A percentile compares a stretch with the other conserved stretches of the same genome.
These are phyloP conservation scores for Axea sp. DNA, from an alignment of 2,888 invertebrate genomes.

Conservation along the genomic window DNA sequence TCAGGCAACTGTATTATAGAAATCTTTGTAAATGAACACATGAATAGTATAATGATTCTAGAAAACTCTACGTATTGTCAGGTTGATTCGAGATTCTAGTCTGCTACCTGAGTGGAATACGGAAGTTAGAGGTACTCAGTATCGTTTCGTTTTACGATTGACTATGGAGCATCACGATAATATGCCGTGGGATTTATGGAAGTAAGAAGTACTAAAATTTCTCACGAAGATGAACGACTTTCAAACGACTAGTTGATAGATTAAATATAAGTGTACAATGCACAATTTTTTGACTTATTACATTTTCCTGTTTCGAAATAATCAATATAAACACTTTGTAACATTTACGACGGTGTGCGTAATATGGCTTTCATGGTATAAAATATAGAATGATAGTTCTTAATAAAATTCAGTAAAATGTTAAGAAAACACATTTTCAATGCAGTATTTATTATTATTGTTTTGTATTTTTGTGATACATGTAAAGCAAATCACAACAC, in stretches of 20 bases:
- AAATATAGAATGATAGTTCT: too few relatives aligned
- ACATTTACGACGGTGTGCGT: too few relatives aligned
- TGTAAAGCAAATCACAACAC: too few relatives aligned
- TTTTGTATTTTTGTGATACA: too few relatives aligned
- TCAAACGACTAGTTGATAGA: conserved; percentile 59
- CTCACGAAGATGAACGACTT: conserved; percentile 60
- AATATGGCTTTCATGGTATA: too few relatives aligned
- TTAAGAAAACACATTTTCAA: too few relatives aligned
- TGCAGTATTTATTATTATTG: too few relatives aligned
- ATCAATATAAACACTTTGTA: too few relatives aligned
- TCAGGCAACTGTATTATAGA: conserved; percentile 33
- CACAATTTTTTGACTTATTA: conserved; percentile 53
- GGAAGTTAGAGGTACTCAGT: conserved; percentile 31
- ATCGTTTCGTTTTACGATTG: conserved; percentile 62
- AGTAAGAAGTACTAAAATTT: conserved; percentile 61
- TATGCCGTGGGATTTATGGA: conserved; percentile 61
- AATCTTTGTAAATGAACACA: conserved; percentile 42
- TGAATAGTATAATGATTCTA: conserved; percentile 41
- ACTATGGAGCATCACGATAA: conserved; percentile 55
- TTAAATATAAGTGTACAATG: conserved; percentile 48
- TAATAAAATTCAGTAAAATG: too few relatives aligned
- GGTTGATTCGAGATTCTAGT: conserved; percentile 50
- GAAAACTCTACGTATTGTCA: conserved; percentile 53
- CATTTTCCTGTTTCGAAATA: conserved; percentile 35
- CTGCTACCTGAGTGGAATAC: conserved; percentile 42